Evolutionary conservation across 2,113 vertebrate genomes (phyloP).

Genomic region (Python bivittatus): DNA sequence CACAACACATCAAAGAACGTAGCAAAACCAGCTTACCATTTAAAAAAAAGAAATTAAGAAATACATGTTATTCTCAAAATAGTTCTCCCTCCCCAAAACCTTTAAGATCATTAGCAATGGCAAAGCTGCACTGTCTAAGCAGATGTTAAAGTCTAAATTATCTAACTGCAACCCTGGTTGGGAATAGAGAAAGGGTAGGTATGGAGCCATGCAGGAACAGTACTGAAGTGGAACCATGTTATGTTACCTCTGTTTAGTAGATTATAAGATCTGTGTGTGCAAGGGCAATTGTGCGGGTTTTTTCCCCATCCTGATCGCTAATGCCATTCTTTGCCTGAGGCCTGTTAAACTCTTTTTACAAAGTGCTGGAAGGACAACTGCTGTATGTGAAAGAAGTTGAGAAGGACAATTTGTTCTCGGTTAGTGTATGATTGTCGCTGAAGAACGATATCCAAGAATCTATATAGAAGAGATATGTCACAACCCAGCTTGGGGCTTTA

Average conservation of each 20-base stretch:
- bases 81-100: background rate
- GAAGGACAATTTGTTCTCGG: background rate
- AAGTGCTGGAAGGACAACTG: background rate
- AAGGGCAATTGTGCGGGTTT: background rate
- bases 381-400: background rate
- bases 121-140: background rate
- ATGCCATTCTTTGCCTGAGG: background rate
- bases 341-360: background rate
- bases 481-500: background rate
- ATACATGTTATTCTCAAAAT: background rate
- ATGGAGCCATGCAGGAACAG: background rate
- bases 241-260: background rate
- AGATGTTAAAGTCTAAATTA: background rate
- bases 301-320: background rate
- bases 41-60: background rate
- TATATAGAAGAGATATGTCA: conserved; percentile 1
- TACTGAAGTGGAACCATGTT: background rate
- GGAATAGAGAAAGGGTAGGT: background rate
- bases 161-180: background rate
- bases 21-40: background rate
- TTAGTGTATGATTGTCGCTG: background rate
- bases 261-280: background rate
- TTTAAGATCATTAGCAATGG: background rate
- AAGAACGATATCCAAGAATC: background rate
- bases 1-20: too few relatives aligned